Evolutionary conservation across 2,113 vertebrate genomes (phyloP).

Genomic region (Notarius quadriscutis): DNA sequence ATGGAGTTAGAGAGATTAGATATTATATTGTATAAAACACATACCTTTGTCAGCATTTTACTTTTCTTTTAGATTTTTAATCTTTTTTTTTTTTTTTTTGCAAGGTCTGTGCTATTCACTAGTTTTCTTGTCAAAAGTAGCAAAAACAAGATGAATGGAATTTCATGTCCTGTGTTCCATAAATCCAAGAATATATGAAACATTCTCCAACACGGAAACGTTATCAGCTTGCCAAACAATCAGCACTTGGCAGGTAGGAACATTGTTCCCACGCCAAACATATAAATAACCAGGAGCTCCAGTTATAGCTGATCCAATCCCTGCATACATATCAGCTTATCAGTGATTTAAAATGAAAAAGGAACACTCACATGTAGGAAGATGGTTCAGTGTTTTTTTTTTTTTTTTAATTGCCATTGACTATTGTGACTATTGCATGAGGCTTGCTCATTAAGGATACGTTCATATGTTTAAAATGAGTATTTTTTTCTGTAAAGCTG

Average conservation of each 20-base stretch:
- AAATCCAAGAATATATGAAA: conserved; percentile 33
- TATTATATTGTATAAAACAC: background rate
- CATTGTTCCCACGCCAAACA: conserved; percentile 25
- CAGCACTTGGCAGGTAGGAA: conserved; percentile 39
- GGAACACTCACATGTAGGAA: background rate
- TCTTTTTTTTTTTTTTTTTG: background rate
- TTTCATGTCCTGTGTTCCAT: conserved; percentile 1
- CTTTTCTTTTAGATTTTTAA: background rate
- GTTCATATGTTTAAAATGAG: no score
- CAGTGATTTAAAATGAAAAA: background rate
- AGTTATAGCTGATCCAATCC: conserved; percentile 28
- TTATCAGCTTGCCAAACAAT: conserved; percentile 40
- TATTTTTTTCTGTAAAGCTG: no score
- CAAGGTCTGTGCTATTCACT: background rate
- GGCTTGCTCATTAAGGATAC: no score
- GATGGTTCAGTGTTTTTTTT: background rate
- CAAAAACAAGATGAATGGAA: conserved; percentile 14
- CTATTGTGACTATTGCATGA: background rate
- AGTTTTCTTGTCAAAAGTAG: conserved; percentile 16
- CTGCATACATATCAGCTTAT: conserved; percentile 26
- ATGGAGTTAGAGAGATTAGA: background rate
- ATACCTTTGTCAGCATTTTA: background rate
- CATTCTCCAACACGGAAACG: conserved; percentile 26
- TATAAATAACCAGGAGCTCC: conserved; percentile 30
- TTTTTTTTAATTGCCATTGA: background rate